Conservation (phyloP, 2,888 invertebrate genomes). For the Eristalinus sepulchralis region DNA sequence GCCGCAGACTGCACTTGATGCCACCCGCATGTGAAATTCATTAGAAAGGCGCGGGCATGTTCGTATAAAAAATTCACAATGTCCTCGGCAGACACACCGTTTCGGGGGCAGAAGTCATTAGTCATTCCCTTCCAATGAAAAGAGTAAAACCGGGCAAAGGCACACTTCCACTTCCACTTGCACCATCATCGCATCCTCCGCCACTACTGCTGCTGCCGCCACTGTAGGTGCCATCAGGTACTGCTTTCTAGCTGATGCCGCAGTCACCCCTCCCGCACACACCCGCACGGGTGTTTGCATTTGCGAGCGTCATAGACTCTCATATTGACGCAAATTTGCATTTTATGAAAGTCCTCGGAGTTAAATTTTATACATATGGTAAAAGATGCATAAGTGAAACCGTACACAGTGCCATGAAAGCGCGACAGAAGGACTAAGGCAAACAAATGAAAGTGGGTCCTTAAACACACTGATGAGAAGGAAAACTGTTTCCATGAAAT, state of each 20-base stretch:
- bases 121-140: conserved; percentile 49
- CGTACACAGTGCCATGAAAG: conserved; percentile 65
- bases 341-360: conserved; percentile 66
- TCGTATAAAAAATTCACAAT: conserved; percentile 23
- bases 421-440: conserved; percentile 63
- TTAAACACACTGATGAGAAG: conserved; percentile 70
- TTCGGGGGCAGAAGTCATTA: conserved; percentile 53
- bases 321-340: conserved; percentile 68
- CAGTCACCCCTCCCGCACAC: background rate
- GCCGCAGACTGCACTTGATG: background rate
- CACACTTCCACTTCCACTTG: conserved; percentile 11
- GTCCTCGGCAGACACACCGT: conserved; percentile 27
- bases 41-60: background rate
- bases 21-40: background rate
- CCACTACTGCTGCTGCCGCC: background rate
- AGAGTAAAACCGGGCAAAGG: conserved; percentile 34
- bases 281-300: conserved; percentile 48
- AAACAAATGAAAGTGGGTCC: conserved; percentile 70
- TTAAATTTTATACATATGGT: conserved; percentile 67
- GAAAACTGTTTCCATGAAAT: conserved; percentile 68
- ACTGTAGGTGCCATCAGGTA: conserved; percentile 51
- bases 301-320: conserved; percentile 46
- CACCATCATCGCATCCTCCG: background rate
- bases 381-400: conserved; percentile 70
- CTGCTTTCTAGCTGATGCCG: conserved; percentile 22